These are phyloP conservation scores for Pseudomugil tenellus DNA, from an alignment of 2,797 vertebrate genomes.

Conservation along the genomic window DNA sequence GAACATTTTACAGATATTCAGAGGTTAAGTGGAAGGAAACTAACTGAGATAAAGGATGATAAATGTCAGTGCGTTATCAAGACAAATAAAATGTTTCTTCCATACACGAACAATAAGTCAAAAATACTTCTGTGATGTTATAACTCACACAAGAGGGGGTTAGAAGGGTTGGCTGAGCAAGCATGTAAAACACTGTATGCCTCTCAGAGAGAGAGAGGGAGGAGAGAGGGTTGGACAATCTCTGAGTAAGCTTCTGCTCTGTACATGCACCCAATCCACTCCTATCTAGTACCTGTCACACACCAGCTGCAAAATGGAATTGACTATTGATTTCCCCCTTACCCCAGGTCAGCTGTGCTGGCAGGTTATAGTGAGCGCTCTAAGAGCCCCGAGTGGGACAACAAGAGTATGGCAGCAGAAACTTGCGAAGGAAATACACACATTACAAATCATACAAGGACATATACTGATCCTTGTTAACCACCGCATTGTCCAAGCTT, in stretches of 20 bases:
- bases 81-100: not conserved
- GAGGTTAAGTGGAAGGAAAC: not conserved
- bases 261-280: constrained; percentile 84
- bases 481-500: constrained; percentile 31
- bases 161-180: constrained; percentile 22
- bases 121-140: not conserved
- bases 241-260: constrained; percentile 75
- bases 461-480: constrained; percentile 57
- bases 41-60: not conserved
- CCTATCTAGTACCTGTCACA: constrained; percentile 86
- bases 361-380: constrained; percentile 67
- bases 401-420: constrained; percentile 38
- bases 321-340: constrained; percentile 86
- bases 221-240: constrained; percentile 60
- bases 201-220: constrained; percentile 16
- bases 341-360: constrained; percentile 80
- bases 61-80: not conserved
- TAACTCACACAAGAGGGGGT: constrained; percentile 24
- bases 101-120: not conserved
- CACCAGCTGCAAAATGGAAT: constrained; percentile 83
- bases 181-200: constrained; percentile 10
- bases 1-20: not conserved
- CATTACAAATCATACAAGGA: constrained; percentile 36
- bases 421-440: constrained; percentile 51
- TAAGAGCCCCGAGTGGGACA: constrained; percentile 51